These are phyloP conservation scores for Caenorhabditis tropicalis DNA, from an alignment of 1,140 invertebrate genomes.

Conservation along the genomic window DNA sequence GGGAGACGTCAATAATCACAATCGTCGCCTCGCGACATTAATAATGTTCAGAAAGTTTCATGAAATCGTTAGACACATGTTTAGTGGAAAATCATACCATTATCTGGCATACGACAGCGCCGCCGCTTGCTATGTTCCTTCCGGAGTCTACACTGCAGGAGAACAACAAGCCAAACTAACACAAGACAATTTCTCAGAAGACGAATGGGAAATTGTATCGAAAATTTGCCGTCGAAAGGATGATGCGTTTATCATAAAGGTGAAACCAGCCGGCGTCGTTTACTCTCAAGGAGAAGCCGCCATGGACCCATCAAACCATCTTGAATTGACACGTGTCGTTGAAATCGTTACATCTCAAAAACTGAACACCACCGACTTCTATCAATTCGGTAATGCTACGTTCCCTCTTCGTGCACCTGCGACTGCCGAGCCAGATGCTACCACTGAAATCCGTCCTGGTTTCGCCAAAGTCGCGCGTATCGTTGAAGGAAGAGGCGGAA, in stretches of 20 bases:
- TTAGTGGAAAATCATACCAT: not conserved
- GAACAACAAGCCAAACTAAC: not conserved
- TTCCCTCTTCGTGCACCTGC: not conserved
- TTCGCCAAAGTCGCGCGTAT: constrained; percentile 2
- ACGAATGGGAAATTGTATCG: not conserved
- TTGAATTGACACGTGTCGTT: not conserved
- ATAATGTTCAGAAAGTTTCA: not conserved
- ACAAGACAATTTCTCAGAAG: not conserved
- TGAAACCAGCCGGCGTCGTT: not conserved
- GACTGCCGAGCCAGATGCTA: not conserved
- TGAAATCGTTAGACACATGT: not conserved
- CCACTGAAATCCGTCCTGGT: not conserved
- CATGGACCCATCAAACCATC: not conserved
- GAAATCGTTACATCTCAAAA: constrained; percentile 10
- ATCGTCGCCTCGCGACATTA: not conserved
- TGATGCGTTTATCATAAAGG: not conserved
- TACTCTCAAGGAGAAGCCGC: not conserved
- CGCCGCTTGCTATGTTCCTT: not conserved
- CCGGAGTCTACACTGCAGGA: not conserved
- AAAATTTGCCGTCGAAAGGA: not conserved
- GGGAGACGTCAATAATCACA: constrained; percentile 12
- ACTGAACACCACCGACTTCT: not conserved
- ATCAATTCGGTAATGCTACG: not conserved
- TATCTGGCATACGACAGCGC: not conserved
- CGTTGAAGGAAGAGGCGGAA: not conserved